Evolutionary conservation across 2,113 vertebrate genomes (phyloP).

Genomic region (Ceyx melanurus): DNA sequence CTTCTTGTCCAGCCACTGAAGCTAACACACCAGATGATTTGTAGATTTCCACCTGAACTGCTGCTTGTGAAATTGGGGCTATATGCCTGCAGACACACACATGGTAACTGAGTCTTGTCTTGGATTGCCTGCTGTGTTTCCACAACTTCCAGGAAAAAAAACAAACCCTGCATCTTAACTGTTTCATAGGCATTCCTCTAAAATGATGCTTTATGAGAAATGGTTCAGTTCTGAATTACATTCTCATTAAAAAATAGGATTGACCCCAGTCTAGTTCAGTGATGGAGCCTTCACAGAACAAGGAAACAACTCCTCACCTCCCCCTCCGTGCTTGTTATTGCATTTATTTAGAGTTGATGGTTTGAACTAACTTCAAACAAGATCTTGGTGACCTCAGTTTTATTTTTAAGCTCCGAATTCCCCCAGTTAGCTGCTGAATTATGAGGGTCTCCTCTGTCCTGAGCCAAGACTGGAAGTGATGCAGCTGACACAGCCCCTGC

Average conservation of each 20-base stretch:
- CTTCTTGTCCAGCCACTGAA: slow-evolving; percentile 12
- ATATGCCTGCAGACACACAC: background rate
- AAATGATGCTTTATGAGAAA: background rate
- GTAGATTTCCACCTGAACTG: slow-evolving; percentile 35
- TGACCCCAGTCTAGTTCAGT: background rate
- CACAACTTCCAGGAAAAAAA: background rate
- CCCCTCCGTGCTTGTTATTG: background rate
- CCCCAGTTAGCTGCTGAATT: background rate
- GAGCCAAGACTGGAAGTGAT: background rate
- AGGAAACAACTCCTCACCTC: background rate
- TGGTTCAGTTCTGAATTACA: background rate
- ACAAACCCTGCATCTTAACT: background rate
- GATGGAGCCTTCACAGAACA: fast-evolving
- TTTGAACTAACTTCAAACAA: background rate
- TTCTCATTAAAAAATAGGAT: background rate
- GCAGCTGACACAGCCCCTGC: background rate
- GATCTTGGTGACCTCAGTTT: background rate
- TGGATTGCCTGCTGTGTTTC: background rate
- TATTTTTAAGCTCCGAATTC: background rate
- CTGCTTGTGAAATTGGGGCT: background rate
- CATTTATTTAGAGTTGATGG: background rate
- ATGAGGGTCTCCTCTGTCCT: background rate
- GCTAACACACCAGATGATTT: slow-evolving; percentile 11
- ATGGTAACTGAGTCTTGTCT: background rate
- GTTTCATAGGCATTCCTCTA: background rate